Evolutionary conservation across 2,888 invertebrate species (phyloP).

Genomic region (Agonopterix alstromeriana): DNA sequence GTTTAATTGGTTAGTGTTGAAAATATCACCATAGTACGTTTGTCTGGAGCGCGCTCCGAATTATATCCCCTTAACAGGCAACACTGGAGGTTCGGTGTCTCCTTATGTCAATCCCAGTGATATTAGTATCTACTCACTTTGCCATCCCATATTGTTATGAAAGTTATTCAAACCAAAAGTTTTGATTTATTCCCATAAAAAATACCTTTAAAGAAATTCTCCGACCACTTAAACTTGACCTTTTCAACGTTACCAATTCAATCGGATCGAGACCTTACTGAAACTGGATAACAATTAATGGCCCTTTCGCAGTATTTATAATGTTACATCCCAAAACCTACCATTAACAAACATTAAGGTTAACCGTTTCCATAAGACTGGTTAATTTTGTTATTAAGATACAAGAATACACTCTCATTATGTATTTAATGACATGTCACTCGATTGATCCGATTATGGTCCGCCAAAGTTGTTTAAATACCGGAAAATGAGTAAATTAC

Average conservation of each 20-base stretch:
- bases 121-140: too few species aligned
- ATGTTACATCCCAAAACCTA: not conserved
- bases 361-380: conserved; percentile 4
- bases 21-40: too few species aligned
- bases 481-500: too few species aligned
- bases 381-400: conserved; percentile 4
- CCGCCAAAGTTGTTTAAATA: not conserved
- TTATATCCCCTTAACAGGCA: too few species aligned
- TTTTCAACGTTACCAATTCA: not conserved
- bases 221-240: not conserved
- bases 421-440: conserved; percentile 12
- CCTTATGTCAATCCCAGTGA: too few species aligned
- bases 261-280: not conserved
- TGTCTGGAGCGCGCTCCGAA: too few species aligned
- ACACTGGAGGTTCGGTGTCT: too few species aligned
- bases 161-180: too few species aligned
- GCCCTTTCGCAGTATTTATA: not conserved
- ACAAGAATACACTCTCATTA: conserved; percentile 9
- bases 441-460: conserved; percentile 19
- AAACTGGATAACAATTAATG: not conserved
- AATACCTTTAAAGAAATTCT: too few species aligned
- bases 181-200: too few species aligned
- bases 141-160: too few species aligned
- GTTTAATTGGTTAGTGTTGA: too few species aligned
- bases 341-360: conserved; percentile 7